Evolutionary conservation across 2,113 vertebrate genomes (phyloP), one percentile per base, ranked within the genome.

Genomic region (Aegypius monachus): DNA sequence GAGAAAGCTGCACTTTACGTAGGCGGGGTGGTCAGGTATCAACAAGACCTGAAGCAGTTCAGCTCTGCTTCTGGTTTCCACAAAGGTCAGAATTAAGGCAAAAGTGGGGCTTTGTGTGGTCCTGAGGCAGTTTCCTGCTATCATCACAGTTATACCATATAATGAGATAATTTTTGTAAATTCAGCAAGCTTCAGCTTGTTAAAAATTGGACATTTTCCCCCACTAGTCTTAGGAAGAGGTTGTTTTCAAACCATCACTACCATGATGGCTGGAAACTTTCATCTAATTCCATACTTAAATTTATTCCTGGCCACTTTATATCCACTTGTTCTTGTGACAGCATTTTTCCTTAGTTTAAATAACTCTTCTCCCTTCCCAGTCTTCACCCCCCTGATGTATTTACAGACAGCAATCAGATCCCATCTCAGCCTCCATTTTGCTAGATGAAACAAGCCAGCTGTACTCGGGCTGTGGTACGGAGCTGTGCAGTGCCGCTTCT

Each of bases 401-500:
- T 77, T 85, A 13, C 53, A 83, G 66, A 4, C 27, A 73, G 81
- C 66, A 56, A 25, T 36, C 52, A 67, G 75, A 77, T 68, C 43
- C 48, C 34, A 36, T 58, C 62, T 48, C 38, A 45, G 48, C 6
- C 21, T 56, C 67, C 26, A 4, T 15, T 48, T 19, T 59, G 45
- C 74, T 7, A 36, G 42, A 8, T 0, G 1, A 18, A 70, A 68
- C 22, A 36, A 75, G 16, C 19, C 74, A 34, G 52, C 36, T 4
- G 0, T 3, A 47, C 88, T 50, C 1, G 0, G 65, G 50, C 72
- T 79, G 65, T 6, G 50, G 65, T 48, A 52, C 5, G 4, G 63
- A 91, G 90, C 63, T 1, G 4, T 1, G 1, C 1, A 0, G 47
- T 40, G 32, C 58, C 7, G 6, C 16, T 89, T 11, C 50, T 80